phyloP scores from a whole-genome alignment of 1,140 invertebrate species.

The Oreohelix idahoensis region DNA sequence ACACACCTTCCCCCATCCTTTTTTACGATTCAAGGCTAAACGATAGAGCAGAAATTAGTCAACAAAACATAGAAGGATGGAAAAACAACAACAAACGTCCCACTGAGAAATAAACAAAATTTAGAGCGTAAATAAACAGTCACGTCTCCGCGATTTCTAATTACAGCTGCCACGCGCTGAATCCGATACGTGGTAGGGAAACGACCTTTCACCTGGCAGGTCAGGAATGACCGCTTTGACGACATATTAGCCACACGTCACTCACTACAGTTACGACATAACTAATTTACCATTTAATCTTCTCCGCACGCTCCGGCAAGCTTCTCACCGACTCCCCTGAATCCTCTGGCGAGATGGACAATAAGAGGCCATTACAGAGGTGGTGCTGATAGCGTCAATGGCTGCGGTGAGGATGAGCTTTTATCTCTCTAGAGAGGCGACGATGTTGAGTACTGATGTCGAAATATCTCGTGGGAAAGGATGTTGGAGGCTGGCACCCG shows the following conservation, averaged over 20 bases:
- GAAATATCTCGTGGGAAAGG: neutral
- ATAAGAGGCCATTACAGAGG: neutral
- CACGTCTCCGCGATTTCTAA: neutral
- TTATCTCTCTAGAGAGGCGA: neutral
- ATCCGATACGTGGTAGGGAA: neutral
- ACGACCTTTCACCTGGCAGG: neutral
- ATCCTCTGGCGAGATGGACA: neutral
- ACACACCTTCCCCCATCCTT: no score
- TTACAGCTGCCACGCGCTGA: neutral
- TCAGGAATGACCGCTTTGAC: neutral
- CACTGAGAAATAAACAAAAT: neutral
- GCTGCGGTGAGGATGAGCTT: neutral
- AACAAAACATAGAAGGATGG: no score
- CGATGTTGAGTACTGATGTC: neutral
- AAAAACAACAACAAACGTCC: no score
- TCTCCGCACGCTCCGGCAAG: neutral
- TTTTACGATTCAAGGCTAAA: no score
- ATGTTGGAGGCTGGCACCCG: neutral
- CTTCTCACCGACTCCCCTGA: neutral
- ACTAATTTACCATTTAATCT: slow-evolving; percentile 1
- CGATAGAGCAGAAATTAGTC: no score
- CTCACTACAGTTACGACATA: neutral
- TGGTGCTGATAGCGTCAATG: neutral
- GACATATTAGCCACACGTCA: neutral
- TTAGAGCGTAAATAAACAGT: neutral